phyloP scores from a whole-genome alignment of 2,113 vertebrate genomes.

The Hypanus sabinus region DNA sequence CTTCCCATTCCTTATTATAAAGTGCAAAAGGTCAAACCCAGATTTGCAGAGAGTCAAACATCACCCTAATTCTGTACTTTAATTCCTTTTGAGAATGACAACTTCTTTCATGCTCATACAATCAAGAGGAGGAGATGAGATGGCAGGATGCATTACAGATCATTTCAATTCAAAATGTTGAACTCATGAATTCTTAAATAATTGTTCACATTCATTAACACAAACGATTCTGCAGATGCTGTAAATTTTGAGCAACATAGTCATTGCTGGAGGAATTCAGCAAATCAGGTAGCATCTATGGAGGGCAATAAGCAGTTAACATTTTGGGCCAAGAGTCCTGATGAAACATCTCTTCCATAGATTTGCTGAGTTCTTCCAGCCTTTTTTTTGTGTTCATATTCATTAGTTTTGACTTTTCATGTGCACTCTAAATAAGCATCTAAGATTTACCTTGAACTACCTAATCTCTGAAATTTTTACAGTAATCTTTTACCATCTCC shows the following conservation, averaged over 20 bases:
- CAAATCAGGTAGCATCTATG: too few relatives aligned
- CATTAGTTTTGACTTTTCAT: not conserved
- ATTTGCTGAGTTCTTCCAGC: too few relatives aligned
- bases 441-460: not conserved
- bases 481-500: too few relatives aligned
- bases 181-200: not conserved
- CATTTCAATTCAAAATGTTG: not conserved
- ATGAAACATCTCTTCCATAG: too few relatives aligned
- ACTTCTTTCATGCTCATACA: not conserved
- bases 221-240: too few relatives aligned
- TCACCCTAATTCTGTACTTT: not conserved
- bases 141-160: too few relatives aligned
- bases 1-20: not conserved
- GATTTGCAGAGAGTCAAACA: not conserved
- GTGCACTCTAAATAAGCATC: not conserved
- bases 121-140: not conserved
- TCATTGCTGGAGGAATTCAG: too few relatives aligned
- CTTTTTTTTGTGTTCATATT: not conserved
- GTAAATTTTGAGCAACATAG: too few relatives aligned
- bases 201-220: not conserved
- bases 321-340: too few relatives aligned
- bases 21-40: not conserved
- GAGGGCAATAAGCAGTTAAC: too few relatives aligned
- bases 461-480: not conserved
- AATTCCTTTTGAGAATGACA: not conserved